Percentiles rank a stretch among this genome's conserved stretches.
Evolutionary conservation across 1,140 invertebrate species (phyloP).

Genomic region (Brachystomella parvula): DNA sequence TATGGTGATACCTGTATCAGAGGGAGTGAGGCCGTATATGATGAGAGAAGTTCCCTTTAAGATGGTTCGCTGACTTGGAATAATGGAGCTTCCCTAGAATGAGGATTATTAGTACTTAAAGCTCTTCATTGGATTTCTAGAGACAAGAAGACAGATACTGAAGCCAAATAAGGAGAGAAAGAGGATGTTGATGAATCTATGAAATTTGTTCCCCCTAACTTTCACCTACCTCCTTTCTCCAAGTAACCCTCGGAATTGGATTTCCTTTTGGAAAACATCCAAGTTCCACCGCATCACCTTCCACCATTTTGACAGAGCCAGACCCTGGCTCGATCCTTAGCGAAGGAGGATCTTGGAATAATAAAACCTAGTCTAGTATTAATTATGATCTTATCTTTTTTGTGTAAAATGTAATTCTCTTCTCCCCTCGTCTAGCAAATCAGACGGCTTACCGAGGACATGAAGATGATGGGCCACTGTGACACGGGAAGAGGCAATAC

Average conservation of each 20-base stretch:
- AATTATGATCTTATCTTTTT: background rate
- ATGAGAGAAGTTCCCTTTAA: background rate
- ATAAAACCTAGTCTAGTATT: background rate
- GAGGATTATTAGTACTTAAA: too few species aligned
- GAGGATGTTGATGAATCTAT: too few species aligned
- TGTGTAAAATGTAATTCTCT: background rate
- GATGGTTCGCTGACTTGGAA: too few species aligned
- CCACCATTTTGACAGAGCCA: conserved; percentile 18
- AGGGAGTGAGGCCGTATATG: background rate
- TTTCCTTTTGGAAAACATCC: conserved; percentile 36
- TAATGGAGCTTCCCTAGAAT: too few species aligned
- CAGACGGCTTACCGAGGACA: background rate
- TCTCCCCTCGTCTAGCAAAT: background rate
- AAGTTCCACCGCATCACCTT: conserved; percentile 30
- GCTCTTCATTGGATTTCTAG: too few species aligned
- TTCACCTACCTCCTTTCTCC: conserved; percentile 29
- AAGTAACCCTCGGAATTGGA: conserved; percentile 26
- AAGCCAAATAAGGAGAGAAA: too few species aligned
- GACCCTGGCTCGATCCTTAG: conserved; percentile 18
- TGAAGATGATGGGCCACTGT: background rate
- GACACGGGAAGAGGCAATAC: conserved; percentile 8
- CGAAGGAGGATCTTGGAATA: conserved; percentile 24
- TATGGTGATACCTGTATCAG: background rate
- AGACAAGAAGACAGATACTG: too few species aligned
- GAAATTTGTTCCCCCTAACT: too few species aligned